phyloP scores from a whole-genome alignment of 2,113 vertebrate species.

The Poeciliopsis retropinna region DNA sequence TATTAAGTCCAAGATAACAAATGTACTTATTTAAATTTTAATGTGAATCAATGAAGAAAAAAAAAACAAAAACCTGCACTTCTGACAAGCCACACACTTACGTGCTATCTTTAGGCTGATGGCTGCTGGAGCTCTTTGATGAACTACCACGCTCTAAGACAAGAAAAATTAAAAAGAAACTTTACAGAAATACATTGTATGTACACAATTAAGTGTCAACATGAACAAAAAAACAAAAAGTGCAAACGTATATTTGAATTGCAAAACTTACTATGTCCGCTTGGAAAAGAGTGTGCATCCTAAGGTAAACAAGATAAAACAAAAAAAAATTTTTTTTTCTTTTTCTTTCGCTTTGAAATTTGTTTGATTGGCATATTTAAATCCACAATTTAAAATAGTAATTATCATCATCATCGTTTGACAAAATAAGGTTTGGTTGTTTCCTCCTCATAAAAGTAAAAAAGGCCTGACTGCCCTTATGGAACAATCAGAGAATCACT shows the following conservation, averaged over 20 bases:
- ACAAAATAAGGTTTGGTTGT: neutral
- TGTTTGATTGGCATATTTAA: too few relatives aligned
- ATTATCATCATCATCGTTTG: neutral
- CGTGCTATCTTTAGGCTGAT: constrained; percentile 89
- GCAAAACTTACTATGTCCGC: constrained; percentile 91
- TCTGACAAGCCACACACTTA: constrained; percentile 47
- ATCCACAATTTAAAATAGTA: neutral
- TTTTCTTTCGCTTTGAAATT: neutral
- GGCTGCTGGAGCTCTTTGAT: constrained; percentile 90
- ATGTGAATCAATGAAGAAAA: neutral
- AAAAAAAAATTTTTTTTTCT: constrained; percentile 1
- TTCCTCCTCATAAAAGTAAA: too few relatives aligned
- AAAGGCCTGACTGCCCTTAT: neutral
- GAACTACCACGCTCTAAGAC: constrained; percentile 88
- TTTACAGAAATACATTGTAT: neutral
- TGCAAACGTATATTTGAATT: neutral
- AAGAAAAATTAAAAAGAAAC: constrained; percentile 5
- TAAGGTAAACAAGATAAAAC: constrained; percentile 25
- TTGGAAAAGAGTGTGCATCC: constrained; percentile 90
- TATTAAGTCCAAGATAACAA: neutral
- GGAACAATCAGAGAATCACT: constrained; percentile 7
- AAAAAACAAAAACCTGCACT: neutral
- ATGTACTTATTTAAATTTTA: neutral
- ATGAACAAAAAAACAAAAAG: neutral
- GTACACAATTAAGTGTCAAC: neutral